Percentiles rank a stretch among this genome's conserved stretches.
Evolutionary conservation across 2,113 vertebrate species (phyloP).

Genomic region (Callipepla californica): DNA sequence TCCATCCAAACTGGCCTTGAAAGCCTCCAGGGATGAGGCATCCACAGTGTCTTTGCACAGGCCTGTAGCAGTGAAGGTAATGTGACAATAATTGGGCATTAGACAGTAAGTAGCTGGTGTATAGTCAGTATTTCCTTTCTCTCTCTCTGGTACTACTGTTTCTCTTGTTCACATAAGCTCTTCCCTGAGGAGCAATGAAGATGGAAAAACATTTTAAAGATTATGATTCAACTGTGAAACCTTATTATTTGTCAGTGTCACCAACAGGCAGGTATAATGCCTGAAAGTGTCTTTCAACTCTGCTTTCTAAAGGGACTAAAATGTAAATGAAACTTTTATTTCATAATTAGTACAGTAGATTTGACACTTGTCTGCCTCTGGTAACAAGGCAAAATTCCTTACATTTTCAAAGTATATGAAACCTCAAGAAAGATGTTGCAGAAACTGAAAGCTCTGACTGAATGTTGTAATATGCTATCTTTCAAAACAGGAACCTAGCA

Average conservation of each 20-base stretch:
- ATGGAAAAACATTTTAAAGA: slow-evolving; percentile 59
- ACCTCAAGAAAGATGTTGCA: not conserved
- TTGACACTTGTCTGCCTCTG: slow-evolving; percentile 53
- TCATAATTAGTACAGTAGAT: slow-evolving; percentile 46
- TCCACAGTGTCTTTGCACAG: not conserved
- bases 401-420: slow-evolving; percentile 9
- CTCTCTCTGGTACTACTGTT: not conserved
- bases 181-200: slow-evolving; percentile 56
- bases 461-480: not conserved
- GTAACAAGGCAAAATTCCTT: not conserved
- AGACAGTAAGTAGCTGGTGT: not conserved
- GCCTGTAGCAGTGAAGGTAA: not conserved
- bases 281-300: slow-evolving; percentile 52
- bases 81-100: not conserved
- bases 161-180: not conserved
- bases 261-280: slow-evolving; percentile 36
- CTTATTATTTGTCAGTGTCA: slow-evolving; percentile 53
- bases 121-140: not conserved
- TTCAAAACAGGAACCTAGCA: not conserved
- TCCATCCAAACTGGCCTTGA: not conserved
- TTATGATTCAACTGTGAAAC: slow-evolving; percentile 49
- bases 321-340: slow-evolving; percentile 60
- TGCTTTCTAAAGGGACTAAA: slow-evolving; percentile 21
- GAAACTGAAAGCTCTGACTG: not conserved
- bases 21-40: not conserved